Base-by-base conservation (phyloP, 2,797 vertebrate genomes). In the Vespertilio murinus region DNA sequence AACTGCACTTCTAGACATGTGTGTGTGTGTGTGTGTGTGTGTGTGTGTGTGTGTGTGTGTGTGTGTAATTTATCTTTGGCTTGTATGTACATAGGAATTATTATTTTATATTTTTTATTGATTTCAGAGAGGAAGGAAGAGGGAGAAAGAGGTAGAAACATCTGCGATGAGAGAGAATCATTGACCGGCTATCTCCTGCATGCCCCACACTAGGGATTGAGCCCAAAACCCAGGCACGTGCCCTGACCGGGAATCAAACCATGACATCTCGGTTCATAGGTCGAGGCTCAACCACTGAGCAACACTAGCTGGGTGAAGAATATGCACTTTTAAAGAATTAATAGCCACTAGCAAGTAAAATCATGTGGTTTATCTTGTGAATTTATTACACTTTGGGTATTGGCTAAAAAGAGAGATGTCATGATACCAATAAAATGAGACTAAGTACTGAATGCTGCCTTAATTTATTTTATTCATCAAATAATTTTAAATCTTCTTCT, bases 381-480 rank as follows among this genome's bases (percentile, higher is more conserved):
- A 38, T 67, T 33, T 42, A 77, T 49, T 30, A 88, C 30, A 82
- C 9, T 16, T 82, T 77, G 8, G 33, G 35, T 71, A 79, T n/a
- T 42, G 42, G 22, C 47, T 64, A 80, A 86, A 93, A 87, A 71
- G 3, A 67, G 30, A 87, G 40, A 49, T 35, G 47, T 35, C 13
- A 67, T 61, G 8, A 64, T 33, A 83, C 23, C 28, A 79, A 30
- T 42, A 28, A 92, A 45, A 86, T 79, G 28, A 83, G 28, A 93
- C 10, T 74, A 73, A 3, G 4, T 54, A 61, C 35, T 45, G 0
- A 54, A 93, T 73, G 18, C 8, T 8, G 11, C 35, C 47, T 65
- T 35, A 9, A 35, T 70, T 90, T 92, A 79, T 88, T 84, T 90
- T 92, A 96, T 49, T 90, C 38, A 65, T 56, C 16, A 59, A 84